A percentile compares a stretch with the other conserved stretches of the same genome.
Conservation (phyloP, 2,797 vertebrate genomes). For the Pogonophryne albipinna region DNA sequence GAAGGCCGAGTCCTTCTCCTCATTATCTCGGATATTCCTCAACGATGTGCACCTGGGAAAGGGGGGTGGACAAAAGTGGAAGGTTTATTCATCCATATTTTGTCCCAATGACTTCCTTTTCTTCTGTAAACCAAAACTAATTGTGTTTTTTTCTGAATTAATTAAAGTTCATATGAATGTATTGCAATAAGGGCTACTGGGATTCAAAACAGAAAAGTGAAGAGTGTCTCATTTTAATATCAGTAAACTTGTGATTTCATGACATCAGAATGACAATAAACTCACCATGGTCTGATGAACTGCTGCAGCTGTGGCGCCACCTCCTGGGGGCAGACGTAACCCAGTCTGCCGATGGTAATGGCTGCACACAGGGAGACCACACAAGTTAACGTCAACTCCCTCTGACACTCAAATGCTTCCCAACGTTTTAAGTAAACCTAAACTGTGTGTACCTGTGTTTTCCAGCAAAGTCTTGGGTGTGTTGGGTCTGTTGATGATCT, state of each 20-base stretch:
- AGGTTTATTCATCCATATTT: background rate
- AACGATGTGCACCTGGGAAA: conserved; percentile 91
- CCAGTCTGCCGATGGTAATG: conserved; percentile 95
- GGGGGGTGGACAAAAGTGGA: background rate
- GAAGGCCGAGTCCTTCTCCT: conserved; percentile 97
- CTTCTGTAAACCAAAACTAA: too few relatives aligned
- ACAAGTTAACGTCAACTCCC: background rate
- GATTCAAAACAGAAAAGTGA: background rate
- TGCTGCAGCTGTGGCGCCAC: conserved; percentile 95
- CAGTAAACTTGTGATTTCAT: conserved; percentile 1
- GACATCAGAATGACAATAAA: background rate
- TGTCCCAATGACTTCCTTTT: background rate
- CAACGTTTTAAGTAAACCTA: background rate
- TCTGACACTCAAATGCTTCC: background rate
- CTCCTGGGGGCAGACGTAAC: conserved; percentile 96
- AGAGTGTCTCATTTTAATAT: background rate
- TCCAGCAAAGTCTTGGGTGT: conserved; percentile 97
- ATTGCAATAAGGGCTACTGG: background rate
- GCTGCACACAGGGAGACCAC: conserved; percentile 80
- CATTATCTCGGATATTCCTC: conserved; percentile 95
- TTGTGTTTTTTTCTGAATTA: too few relatives aligned
- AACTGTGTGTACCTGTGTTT: conserved; percentile 88
- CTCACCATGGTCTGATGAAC: conserved; percentile 94
- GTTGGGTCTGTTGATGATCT: conserved; percentile 96
- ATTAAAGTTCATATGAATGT: too few relatives aligned